Conservation (phyloP, 2,113 vertebrate species). For the Apodemus speciosus region DNA sequence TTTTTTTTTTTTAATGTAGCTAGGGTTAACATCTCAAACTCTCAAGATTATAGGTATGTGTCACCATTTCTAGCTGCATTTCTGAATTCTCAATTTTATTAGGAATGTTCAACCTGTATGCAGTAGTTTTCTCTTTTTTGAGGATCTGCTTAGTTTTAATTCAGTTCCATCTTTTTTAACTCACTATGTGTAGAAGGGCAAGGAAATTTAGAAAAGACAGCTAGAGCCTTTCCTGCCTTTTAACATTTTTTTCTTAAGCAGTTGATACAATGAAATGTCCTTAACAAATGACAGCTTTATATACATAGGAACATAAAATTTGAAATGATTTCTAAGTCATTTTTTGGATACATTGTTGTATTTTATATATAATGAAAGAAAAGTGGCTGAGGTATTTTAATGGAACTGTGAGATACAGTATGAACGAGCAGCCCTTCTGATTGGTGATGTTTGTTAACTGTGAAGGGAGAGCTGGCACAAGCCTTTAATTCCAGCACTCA, state of each 20-base stretch:
- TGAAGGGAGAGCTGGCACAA: not conserved
- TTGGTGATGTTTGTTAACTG: not conserved
- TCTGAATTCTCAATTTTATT: not conserved
- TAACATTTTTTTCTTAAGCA: conserved; percentile 30
- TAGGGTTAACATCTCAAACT: not conserved
- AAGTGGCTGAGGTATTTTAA: not conserved
- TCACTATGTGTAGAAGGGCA: conserved; percentile 5
- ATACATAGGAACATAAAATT: conserved; percentile 44
- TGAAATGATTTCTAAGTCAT: conserved; percentile 44
- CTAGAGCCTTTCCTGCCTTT: not conserved
- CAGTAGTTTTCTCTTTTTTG: not conserved
- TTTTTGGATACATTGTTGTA: not conserved
- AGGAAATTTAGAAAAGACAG: not conserved
- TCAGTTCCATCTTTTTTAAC: not conserved
- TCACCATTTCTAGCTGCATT: not conserved
- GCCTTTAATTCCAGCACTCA: not conserved
- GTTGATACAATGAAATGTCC: conserved; percentile 9
- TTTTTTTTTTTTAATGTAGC: not conserved
- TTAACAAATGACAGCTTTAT: conserved; percentile 34
- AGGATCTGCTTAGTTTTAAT: conserved; percentile 34
- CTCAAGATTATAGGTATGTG: not conserved
- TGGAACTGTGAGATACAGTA: not conserved
- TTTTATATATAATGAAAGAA: not conserved
- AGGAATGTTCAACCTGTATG: not conserved
- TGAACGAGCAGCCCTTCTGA: not conserved